Base-by-base conservation (phyloP, 2,113 vertebrate species). In the Scomber scombrus region DNA sequence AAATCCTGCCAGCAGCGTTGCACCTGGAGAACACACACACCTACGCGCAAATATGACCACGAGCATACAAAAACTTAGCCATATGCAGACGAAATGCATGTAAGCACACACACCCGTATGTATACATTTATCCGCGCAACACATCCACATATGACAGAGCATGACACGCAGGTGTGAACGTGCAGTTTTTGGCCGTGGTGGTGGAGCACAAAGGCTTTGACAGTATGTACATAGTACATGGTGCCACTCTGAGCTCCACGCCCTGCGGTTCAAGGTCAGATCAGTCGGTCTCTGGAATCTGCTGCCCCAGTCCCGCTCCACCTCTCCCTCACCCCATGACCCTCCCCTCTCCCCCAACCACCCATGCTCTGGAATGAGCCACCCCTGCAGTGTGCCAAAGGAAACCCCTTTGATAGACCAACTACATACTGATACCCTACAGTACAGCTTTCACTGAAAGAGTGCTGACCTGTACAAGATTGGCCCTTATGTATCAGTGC, bases 201-300 rank as follows among this genome's bases (percentile, higher is more conserved):
- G 61, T 12, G 2, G 11, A 63, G 60, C 34, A 9, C 23, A 4
- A 3, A 21, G n/a, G 50, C 29, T 79, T 71, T 75, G 56, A 55
- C 65, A 14, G 78, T 57, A 40, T 40, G 34, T 40, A 40, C 34
- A 40, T 50, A 26, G 47, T 69, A 81, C 54, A 57, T 1, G 40
- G 73, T 52, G 67, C 43, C 71, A 77, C 62, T 52, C 51, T 12
- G 45, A 75, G 72, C 45, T 62, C 60, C 55, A 68, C 72, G 4
- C 72, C 23, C 80, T 5, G 11, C n/a, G 29, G 85, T 82, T 89
- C 78, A 83, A 88, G 92, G 85, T 91, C 81, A 88, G 71, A 81
- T 70, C 79, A 78, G 64, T 57, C 23, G 0, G 8, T 71, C 75
- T 87, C 56, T 76, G 78, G 70, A 86, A 82, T 86, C 75, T 40